These are phyloP conservation scores for Pseudomyrmex concolor DNA, from an alignment of 1,140 invertebrate genomes.

Conservation along the genomic window DNA sequence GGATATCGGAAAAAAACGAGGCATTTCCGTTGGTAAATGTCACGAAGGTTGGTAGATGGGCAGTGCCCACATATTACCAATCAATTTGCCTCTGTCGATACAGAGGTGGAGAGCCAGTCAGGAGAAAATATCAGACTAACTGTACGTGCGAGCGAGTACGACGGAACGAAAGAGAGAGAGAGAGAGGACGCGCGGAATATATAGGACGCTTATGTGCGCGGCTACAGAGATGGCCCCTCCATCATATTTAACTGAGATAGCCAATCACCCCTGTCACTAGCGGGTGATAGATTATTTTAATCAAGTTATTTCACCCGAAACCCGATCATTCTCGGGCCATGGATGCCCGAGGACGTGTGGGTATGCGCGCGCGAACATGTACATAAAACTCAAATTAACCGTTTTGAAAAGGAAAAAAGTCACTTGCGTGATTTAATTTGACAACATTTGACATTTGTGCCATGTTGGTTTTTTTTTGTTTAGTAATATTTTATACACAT, in stretches of 20 bases:
- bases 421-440: conserved; percentile 48
- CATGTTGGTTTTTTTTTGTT: neutral
- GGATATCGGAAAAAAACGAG: conserved; percentile 73
- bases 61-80: conserved; percentile 74
- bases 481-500: too few relatives aligned
- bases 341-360: conserved; percentile 56
- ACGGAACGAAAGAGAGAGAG: conserved; percentile 42
- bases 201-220: conserved; percentile 38
- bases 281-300: conserved; percentile 77
- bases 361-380: conserved; percentile 35
- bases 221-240: conserved; percentile 63
- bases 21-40: conserved; percentile 76
- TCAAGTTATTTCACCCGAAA: conserved; percentile 71
- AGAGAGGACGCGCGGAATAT: neutral
- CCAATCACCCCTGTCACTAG: conserved; percentile 71
- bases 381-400: conserved; percentile 70
- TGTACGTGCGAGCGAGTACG: conserved; percentile 33
- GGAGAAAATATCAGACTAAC: conserved; percentile 61
- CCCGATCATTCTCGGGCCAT: conserved; percentile 60
- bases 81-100: conserved; percentile 76
- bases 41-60: conserved; percentile 68
- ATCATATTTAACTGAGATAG: conserved; percentile 75
- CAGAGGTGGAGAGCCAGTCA: conserved; percentile 51
- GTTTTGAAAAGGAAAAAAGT: neutral
- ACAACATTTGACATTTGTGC: conserved; percentile 41